These are phyloP conservation scores for Bostrychus sinensis DNA, from an alignment of 2,113 vertebrate species.

Conservation along the genomic window DNA sequence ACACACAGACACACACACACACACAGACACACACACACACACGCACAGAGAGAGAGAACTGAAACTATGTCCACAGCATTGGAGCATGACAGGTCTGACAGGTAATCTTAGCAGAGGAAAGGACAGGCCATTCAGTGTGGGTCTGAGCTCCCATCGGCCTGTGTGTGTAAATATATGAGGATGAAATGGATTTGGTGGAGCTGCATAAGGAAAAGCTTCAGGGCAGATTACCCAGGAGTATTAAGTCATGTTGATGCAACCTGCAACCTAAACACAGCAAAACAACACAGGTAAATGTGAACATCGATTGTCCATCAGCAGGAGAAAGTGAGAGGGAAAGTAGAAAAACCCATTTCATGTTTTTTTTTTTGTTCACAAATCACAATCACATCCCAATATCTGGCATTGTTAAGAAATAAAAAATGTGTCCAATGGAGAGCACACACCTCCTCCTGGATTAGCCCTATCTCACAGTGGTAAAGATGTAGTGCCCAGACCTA, in stretches of 20 bases:
- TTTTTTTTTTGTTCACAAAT: too few relatives aligned
- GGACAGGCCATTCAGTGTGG: slow-evolving; percentile 63
- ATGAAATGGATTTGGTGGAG: slow-evolving; percentile 53
- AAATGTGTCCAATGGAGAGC: too few relatives aligned
- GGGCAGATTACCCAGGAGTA: slow-evolving; percentile 9
- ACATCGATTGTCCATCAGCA: too few relatives aligned
- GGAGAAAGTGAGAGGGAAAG: too few relatives aligned
- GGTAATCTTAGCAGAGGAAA: slow-evolving; percentile 62
- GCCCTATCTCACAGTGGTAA: too few relatives aligned
- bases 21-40: slow-evolving; percentile 1
- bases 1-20: background rate
- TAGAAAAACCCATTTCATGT: too few relatives aligned
- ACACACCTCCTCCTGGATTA: too few relatives aligned
- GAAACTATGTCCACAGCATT: slow-evolving; percentile 54
- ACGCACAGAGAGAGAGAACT: slow-evolving; percentile 39
- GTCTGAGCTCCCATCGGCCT: slow-evolving; percentile 13
- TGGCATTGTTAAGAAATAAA: too few relatives aligned
- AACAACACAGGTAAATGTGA: background rate
- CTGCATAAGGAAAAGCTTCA: slow-evolving; percentile 20
- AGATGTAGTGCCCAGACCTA: too few relatives aligned
- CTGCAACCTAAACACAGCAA: background rate
- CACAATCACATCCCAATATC: too few relatives aligned
- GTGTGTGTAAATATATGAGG: slow-evolving; percentile 52
- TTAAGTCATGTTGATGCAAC: slow-evolving; percentile 1
- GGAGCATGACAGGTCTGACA: slow-evolving; percentile 61